Conservation (phyloP, 2,113 vertebrate genomes). For the Suncus etruscus region DNA sequence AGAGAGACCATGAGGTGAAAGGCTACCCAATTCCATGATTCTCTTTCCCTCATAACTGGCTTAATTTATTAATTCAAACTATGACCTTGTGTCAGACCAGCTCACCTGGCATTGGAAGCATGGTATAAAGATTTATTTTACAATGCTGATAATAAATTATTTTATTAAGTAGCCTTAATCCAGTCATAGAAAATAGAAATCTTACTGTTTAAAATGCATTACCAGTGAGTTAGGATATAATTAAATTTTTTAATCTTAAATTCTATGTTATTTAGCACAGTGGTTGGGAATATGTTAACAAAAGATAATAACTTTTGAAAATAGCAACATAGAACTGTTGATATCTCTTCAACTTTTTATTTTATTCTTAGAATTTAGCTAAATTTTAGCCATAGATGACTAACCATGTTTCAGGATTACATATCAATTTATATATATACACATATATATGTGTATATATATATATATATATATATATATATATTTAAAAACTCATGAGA, state of each 20-base stretch:
- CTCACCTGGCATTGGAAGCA: too few species aligned
- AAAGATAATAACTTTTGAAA: constrained; percentile 6
- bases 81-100: too few species aligned
- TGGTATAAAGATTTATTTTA: too few species aligned
- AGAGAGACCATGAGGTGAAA: too few species aligned
- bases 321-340: not conserved
- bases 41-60: too few species aligned
- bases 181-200: not conserved
- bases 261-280: constrained; percentile 11
- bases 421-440: too few species aligned
- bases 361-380: constrained; percentile 10
- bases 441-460: too few species aligned
- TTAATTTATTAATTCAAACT: too few species aligned
- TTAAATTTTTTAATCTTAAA: constrained; percentile 30
- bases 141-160: too few species aligned
- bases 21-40: too few species aligned
- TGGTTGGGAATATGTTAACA: constrained; percentile 37
- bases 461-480: not conserved
- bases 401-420: not conserved
- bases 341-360: not conserved
- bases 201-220: constrained; percentile 4
- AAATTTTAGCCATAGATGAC: not conserved
- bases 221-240: not conserved
- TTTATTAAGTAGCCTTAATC: too few species aligned
- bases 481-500: not conserved